Conservation (phyloP, 2,888 invertebrate species). For the Ligdia adustata region DNA sequence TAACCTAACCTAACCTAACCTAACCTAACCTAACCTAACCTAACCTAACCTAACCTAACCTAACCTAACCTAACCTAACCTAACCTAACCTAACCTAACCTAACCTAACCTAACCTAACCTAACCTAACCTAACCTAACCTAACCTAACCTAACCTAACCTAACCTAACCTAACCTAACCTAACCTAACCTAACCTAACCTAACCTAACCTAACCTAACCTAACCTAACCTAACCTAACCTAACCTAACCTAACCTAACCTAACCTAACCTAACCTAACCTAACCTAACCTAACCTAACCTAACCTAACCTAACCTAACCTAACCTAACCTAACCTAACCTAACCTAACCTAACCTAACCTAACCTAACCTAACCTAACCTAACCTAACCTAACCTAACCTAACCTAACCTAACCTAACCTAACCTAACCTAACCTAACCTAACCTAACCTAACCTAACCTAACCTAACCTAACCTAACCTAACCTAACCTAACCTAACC, state of each 20-base stretch:
- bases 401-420: slow-evolving; percentile 21
- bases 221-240: slow-evolving; percentile 24
- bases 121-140: slow-evolving; percentile 34
- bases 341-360: slow-evolving; percentile 16
- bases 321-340: slow-evolving; percentile 16
- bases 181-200: slow-evolving; percentile 22
- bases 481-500: slow-evolving; percentile 21
- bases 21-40: slow-evolving; percentile 33
- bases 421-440: slow-evolving; percentile 18
- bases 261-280: no score
- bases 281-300: slow-evolving; percentile 16
- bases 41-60: no score
- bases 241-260: slow-evolving; percentile 20
- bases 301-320: slow-evolving; percentile 16
- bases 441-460: slow-evolving; percentile 18
- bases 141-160: no score
- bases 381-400: slow-evolving; percentile 19
- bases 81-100: slow-evolving; percentile 41
- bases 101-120: no score
- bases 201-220: neutral
- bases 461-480: slow-evolving; percentile 21
- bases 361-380: slow-evolving; percentile 16
- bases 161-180: slow-evolving; percentile 25
- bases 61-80: slow-evolving; percentile 35
- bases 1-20: slow-evolving; percentile 24